Percentiles rank a stretch among this genome's conserved stretches.
Conservation (phyloP, 2,888 invertebrate genomes). For the Xanthorhoe spadicearia region DNA sequence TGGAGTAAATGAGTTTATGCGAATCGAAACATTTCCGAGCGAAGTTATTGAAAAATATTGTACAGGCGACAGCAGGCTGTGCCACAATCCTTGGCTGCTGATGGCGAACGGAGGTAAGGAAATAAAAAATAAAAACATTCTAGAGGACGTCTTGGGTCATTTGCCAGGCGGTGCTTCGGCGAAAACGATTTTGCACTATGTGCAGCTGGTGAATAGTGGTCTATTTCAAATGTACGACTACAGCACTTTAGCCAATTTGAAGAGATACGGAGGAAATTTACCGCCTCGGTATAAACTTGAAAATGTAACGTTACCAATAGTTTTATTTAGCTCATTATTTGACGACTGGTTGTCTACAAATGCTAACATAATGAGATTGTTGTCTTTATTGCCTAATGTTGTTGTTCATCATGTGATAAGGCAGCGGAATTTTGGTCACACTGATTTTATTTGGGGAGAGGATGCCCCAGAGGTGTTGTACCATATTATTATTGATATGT, state of each 20-base stretch:
- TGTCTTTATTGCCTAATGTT: constrained; percentile 46
- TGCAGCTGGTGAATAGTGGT: constrained; percentile 58
- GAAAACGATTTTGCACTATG: constrained; percentile 59
- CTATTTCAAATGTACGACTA: constrained; percentile 57
- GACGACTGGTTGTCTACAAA: constrained; percentile 56
- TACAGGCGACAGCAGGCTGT: constrained; percentile 44
- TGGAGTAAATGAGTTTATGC: constrained; percentile 49
- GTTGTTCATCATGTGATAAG: constrained; percentile 50
- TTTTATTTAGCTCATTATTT: constrained; percentile 53
- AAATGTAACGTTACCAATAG: constrained; percentile 50
- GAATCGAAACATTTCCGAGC: constrained; percentile 42
- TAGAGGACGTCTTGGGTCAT: constrained; percentile 41
- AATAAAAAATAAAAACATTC: constrained; percentile 36
- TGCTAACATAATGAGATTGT: constrained; percentile 48
- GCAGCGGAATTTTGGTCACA: constrained; percentile 53
- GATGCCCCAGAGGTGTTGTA: constrained; percentile 50
- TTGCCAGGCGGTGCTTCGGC: constrained; percentile 53
- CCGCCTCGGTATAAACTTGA: constrained; percentile 51
- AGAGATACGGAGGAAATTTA: constrained; percentile 43
- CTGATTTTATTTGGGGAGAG: constrained; percentile 59
- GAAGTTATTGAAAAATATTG: constrained; percentile 53
- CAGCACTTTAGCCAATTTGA: constrained; percentile 43
- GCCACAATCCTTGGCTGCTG: constrained; percentile 53
- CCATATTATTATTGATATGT: constrained; percentile 41
- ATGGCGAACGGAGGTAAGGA: constrained; percentile 52